A percentile compares a stretch with the other conserved stretches of the same genome.
Conservation (phyloP, 2,888 invertebrate genomes). For the Dryococelus australis region DNA sequence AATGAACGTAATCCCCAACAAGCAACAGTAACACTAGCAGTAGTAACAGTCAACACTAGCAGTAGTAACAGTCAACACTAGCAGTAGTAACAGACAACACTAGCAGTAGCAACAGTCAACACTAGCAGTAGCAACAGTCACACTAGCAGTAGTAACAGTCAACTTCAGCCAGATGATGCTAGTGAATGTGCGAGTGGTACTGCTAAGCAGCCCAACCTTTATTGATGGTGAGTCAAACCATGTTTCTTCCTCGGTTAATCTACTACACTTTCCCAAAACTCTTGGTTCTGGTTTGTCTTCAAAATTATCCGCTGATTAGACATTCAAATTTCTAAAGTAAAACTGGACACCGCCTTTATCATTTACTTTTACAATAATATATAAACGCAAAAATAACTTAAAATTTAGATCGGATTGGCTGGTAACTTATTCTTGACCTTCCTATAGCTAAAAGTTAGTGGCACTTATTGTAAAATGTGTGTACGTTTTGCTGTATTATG, state of each 20-base stretch:
- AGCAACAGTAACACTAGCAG: not conserved
- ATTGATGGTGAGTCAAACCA: not conserved
- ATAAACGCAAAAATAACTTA: not conserved
- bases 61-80: no score
- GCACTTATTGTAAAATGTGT: not conserved
- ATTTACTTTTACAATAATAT: no score
- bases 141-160: not conserved
- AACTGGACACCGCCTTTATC: not conserved
- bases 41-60: no score
- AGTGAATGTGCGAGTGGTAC: not conserved
- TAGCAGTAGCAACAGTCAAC: no score
- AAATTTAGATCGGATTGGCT: not conserved
- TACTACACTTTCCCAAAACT: not conserved
- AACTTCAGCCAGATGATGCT: not conserved
- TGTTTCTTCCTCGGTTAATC: not conserved
- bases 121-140: no score
- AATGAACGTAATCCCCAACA: no score
- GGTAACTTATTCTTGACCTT: not conserved
- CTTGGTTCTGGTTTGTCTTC: not conserved
- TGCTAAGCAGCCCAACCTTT: not conserved
- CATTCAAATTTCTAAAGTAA: not conserved
- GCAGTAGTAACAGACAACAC: no score
- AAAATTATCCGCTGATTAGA: not conserved
- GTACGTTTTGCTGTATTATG: not conserved
- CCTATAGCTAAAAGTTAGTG: slow-evolving; percentile 4